Percentiles rank a stretch among this genome's conserved stretches.
Evolutionary conservation across 1,140 invertebrate species (phyloP).

Genomic region (Ceratitis capitata): DNA sequence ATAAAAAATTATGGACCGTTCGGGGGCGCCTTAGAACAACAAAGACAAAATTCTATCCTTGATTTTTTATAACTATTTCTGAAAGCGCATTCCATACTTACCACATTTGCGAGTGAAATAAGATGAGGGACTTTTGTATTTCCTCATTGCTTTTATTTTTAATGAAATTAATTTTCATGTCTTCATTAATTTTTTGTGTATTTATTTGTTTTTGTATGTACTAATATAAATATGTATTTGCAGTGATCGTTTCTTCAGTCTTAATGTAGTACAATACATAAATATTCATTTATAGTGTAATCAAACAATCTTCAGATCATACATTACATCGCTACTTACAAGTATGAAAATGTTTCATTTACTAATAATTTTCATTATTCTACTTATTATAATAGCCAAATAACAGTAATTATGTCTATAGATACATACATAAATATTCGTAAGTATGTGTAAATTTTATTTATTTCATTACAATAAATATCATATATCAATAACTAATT

Average conservation of each 20-base stretch:
- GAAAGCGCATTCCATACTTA: neutral
- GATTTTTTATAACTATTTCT: too few relatives aligned
- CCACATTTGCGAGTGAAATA: neutral
- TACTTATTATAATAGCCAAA: neutral
- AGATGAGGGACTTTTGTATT: neutral
- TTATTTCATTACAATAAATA: slow-evolving; percentile 28
- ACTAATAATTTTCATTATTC: neutral
- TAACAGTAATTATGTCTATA: too few relatives aligned
- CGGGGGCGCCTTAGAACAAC: too few relatives aligned
- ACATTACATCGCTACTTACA: slow-evolving; percentile 1
- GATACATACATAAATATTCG: neutral
- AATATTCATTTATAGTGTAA: too few relatives aligned
- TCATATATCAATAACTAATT: too few relatives aligned
- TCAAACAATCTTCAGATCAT: slow-evolving; percentile 25
- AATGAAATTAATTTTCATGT: neutral
- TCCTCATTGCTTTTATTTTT: slow-evolving; percentile 18
- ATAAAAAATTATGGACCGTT: too few relatives aligned
- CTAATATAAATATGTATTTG: too few relatives aligned
- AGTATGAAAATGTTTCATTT: neutral
- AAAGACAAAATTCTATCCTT: too few relatives aligned
- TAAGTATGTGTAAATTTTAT: neutral
- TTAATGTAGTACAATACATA: slow-evolving; percentile 24
- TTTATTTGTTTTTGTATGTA: neutral
- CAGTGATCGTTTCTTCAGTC: slow-evolving; percentile 18
- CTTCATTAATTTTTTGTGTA: neutral